A percentile compares a stretch with the other conserved stretches of the same genome.
phyloP scores from a whole-genome alignment of 2,888 invertebrate genomes.

The Tanypteryx hageni region DNA sequence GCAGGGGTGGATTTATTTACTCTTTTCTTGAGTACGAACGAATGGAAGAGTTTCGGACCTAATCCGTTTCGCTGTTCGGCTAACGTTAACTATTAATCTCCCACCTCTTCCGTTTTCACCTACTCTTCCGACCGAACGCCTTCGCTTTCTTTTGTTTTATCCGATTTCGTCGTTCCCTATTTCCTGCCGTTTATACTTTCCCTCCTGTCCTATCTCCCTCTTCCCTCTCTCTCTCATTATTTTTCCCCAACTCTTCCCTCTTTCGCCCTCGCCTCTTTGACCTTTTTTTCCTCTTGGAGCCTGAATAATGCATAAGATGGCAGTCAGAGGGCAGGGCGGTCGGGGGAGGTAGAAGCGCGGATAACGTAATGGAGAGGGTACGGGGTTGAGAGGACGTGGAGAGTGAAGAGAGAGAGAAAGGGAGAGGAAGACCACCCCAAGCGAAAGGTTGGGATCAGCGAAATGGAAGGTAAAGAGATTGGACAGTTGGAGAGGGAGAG shows the following conservation, averaged over 20 bases:
- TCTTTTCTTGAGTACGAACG: too few species aligned
- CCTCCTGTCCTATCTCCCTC: neutral
- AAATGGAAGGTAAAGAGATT: constrained; percentile 10
- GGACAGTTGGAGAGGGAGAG: neutral
- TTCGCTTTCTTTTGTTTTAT: too few species aligned
- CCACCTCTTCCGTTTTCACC: too few species aligned
- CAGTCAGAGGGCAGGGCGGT: neutral
- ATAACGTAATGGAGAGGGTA: too few species aligned
- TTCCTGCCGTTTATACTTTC: neutral
- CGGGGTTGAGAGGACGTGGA: too few species aligned
- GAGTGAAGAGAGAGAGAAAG: too few species aligned
- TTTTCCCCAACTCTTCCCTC: constrained; percentile 18
- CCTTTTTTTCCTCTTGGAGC: constrained; percentile 2
- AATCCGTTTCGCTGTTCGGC: too few species aligned
- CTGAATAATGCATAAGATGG: constrained; percentile 24
- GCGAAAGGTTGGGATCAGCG: neutral
- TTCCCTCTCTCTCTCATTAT: neutral
- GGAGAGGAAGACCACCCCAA: neutral
- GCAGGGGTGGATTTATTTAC: too few species aligned
- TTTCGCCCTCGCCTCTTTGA: neutral
- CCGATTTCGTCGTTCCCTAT: too few species aligned
- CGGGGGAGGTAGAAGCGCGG: neutral
- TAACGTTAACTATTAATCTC: too few species aligned
- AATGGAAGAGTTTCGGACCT: too few species aligned
- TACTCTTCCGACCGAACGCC: too few species aligned